phyloP scores from a whole-genome alignment of 2,113 vertebrate species.

The Myrmophylax atrothorax region DNA sequence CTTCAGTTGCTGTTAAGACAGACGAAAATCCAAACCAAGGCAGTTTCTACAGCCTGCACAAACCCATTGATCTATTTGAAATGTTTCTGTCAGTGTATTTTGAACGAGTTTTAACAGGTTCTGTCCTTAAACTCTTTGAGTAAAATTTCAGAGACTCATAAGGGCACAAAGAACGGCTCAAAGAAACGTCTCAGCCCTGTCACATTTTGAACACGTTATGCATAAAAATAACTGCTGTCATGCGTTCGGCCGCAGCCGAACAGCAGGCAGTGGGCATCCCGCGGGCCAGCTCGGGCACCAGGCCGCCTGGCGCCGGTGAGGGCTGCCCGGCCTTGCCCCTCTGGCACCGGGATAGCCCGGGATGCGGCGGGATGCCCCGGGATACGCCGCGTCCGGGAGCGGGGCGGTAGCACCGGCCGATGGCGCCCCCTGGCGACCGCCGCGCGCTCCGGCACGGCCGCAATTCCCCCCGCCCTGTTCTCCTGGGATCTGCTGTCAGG shows the following conservation, averaged over 20 bases:
- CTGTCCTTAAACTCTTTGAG: neutral
- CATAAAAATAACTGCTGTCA: fast-evolving
- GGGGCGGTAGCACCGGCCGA: neutral
- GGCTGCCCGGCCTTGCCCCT: neutral
- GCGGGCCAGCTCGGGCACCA: neutral
- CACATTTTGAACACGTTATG: neutral
- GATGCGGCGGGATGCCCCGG: neutral
- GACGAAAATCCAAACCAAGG: neutral
- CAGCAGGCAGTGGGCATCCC: neutral
- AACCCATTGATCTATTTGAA: neutral
- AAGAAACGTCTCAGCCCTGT: neutral
- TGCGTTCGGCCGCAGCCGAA: neutral
- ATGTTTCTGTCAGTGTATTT: neutral
- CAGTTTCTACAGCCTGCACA: neutral
- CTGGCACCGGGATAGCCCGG: neutral
- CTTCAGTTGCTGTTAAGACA: neutral
- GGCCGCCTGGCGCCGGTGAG: too few relatives aligned
- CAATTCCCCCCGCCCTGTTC: fast-evolving
- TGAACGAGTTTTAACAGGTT: neutral
- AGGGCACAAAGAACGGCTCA: neutral
- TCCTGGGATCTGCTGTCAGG: fast-evolving
- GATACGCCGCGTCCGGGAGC: neutral
- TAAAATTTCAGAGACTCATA: neutral
- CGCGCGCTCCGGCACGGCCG: fast-evolving
- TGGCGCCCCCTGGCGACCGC: neutral